phyloP scores from a whole-genome alignment of 2,888 invertebrate species.

The Acrobasis suavella region DNA sequence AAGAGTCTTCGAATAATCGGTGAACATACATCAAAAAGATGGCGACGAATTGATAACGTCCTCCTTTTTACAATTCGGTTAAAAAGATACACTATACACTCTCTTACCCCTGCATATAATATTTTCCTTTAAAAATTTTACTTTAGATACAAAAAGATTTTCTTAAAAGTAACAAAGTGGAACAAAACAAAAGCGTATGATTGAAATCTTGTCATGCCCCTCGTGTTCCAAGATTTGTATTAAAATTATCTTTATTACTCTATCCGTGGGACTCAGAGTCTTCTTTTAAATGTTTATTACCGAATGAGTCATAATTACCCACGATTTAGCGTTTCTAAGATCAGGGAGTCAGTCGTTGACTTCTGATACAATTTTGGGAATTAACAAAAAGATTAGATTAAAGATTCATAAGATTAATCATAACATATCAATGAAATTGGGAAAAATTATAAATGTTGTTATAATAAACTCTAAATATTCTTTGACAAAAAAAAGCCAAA shows the following conservation, averaged over 20 bases:
- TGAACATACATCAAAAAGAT: too few relatives aligned
- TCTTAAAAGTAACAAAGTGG: background rate
- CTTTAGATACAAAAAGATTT: too few relatives aligned
- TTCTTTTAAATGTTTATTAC: constrained; percentile 58
- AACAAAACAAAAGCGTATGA: constrained; percentile 5
- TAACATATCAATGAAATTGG: too few relatives aligned
- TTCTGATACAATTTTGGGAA: constrained; percentile 18
- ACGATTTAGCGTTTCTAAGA: constrained; percentile 46
- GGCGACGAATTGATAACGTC: too few relatives aligned
- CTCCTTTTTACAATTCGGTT: too few relatives aligned
- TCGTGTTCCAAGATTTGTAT: constrained; percentile 62
- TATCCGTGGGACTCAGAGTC: constrained; percentile 66
- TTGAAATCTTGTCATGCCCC: constrained; percentile 22
- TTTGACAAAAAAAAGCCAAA: too few relatives aligned
- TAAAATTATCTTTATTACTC: constrained; percentile 74
- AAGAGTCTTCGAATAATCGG: too few relatives aligned
- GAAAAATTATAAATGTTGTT: too few relatives aligned
- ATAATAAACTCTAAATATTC: too few relatives aligned
- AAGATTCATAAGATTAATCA: too few relatives aligned
- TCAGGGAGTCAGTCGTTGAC: constrained; percentile 26
- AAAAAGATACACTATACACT: too few relatives aligned
- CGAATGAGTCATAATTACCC: constrained; percentile 58
- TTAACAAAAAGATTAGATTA: background rate
- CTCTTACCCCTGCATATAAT: background rate
- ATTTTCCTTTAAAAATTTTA: background rate